phyloP scores from a whole-genome alignment of 2,113 vertebrate genomes.

The Sarotherodon lohbergeri region DNA sequence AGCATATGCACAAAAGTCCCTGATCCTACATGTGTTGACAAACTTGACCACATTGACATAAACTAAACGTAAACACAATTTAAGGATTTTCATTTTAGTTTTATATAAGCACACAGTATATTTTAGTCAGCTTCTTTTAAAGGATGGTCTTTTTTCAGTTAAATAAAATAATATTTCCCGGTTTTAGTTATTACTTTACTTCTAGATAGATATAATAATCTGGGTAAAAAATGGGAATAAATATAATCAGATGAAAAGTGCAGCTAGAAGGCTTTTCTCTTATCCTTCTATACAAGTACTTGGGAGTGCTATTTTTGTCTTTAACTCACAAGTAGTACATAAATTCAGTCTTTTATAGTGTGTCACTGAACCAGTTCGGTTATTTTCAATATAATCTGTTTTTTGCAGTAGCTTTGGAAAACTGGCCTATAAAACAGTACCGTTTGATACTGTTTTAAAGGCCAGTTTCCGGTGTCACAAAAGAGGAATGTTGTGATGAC shows the following conservation, averaged over 20 bases:
- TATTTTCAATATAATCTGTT: background rate
- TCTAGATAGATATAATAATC: background rate
- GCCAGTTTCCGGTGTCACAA: background rate
- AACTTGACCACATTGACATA: background rate
- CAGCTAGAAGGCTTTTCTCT: background rate
- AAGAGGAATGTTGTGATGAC: background rate
- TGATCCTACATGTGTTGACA: background rate
- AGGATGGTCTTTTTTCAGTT: background rate
- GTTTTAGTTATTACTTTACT: background rate
- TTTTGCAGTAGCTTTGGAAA: background rate
- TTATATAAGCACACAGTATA: background rate
- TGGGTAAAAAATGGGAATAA: background rate
- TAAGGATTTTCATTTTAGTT: background rate
- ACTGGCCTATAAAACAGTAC: background rate
- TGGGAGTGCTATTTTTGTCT: background rate
- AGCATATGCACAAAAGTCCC: background rate
- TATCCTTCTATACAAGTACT: background rate
- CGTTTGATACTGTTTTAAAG: background rate
- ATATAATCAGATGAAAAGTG: background rate
- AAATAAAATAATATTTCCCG: background rate
- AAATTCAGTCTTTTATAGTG: background rate
- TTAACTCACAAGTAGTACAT: background rate
- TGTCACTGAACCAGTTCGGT: background rate
- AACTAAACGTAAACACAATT: background rate
- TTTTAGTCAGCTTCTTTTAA: background rate